Conservation (phyloP, 2,797 vertebrate genomes). For the Pogoniulus pusillus region DNA sequence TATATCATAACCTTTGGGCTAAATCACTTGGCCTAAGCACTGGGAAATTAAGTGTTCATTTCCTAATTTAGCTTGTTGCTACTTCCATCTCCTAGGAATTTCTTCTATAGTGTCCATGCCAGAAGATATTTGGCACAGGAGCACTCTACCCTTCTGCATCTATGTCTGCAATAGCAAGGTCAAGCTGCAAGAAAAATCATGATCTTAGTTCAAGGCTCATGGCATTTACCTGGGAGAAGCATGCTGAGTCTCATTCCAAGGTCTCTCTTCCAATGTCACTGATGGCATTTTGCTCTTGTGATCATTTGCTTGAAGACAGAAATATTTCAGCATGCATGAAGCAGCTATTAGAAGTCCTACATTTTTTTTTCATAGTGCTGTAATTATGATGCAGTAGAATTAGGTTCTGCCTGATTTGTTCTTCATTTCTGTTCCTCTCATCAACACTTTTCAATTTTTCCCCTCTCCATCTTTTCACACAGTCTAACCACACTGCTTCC, state of each 20-base stretch:
- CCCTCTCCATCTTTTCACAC: background rate
- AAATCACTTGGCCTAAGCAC: background rate
- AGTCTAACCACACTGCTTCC: background rate
- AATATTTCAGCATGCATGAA: background rate
- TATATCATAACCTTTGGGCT: background rate
- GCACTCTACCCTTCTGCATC: background rate
- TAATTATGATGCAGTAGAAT: background rate
- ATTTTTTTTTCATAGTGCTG: background rate
- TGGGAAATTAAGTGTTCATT: constrained; percentile 1
- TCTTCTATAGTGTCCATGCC: background rate
- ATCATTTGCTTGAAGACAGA: background rate
- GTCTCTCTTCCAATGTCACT: background rate
- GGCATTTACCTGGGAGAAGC: background rate
- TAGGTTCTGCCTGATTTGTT: background rate
- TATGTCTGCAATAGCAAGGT: background rate
- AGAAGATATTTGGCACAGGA: background rate
- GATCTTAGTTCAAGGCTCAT: background rate
- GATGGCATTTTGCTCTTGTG: background rate
- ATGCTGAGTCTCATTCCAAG: background rate
- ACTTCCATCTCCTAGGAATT: background rate
- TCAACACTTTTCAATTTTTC: background rate
- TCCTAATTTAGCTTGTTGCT: constrained; percentile 8
- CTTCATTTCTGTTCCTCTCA: background rate
- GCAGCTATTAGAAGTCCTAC: background rate
- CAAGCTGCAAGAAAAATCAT: background rate